Evolutionary conservation across 2,113 vertebrate genomes (phyloP).

Genomic region (Rhizomys pruinosus): DNA sequence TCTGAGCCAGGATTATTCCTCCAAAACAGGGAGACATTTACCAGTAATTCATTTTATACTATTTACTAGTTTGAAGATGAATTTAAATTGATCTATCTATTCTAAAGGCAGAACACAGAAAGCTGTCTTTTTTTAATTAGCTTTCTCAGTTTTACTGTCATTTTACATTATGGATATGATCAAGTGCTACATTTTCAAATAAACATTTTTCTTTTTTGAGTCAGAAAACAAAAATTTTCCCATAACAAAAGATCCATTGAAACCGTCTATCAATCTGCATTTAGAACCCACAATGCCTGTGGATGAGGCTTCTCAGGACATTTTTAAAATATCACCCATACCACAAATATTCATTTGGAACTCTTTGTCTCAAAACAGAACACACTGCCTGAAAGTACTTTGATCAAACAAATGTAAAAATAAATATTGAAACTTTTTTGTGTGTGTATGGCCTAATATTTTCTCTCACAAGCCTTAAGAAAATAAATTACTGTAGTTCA

Average conservation of each 20-base stretch:
- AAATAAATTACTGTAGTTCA: constrained; percentile 26
- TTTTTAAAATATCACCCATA: constrained; percentile 79
- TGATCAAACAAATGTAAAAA: constrained; percentile 62
- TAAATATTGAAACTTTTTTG: constrained; percentile 38
- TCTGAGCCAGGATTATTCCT: not conserved
- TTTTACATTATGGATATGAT: constrained; percentile 37
- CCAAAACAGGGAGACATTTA: not conserved
- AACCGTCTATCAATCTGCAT: constrained; percentile 64
- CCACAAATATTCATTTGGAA: constrained; percentile 78
- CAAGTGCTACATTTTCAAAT: constrained; percentile 60
- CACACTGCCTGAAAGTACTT: constrained; percentile 46
- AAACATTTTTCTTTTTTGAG: constrained; percentile 58
- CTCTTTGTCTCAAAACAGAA: constrained; percentile 66
- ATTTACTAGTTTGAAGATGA: constrained; percentile 15
- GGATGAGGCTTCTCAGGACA: constrained; percentile 68
- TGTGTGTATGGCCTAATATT: constrained; percentile 27
- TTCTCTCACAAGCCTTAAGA: constrained; percentile 43
- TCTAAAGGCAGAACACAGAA: constrained; percentile 1
- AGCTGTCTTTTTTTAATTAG: not conserved
- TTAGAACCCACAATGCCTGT: constrained; percentile 67
- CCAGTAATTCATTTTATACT: not conserved
- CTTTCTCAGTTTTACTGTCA: not conserved
- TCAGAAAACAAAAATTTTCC: constrained; percentile 58
- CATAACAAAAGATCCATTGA: constrained; percentile 76
- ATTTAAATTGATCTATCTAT: not conserved